phyloP scores from a whole-genome alignment of 2,888 invertebrate species.

The Hydriomena furcata region DNA sequence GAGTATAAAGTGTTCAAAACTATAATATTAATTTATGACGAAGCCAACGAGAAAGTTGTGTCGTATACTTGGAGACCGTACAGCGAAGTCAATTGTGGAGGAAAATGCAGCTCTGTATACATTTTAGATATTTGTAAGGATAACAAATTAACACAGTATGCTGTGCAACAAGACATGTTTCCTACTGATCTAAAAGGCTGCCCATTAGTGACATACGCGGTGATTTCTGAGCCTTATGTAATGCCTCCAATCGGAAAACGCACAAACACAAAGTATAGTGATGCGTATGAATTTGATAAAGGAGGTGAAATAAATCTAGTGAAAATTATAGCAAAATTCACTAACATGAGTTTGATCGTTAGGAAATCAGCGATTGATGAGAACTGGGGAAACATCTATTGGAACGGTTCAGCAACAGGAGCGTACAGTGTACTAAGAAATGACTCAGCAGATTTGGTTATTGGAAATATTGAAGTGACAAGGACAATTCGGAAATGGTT shows the following conservation, averaged over 20 bases:
- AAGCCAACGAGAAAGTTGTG: slow-evolving; percentile 55
- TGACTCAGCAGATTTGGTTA: slow-evolving; percentile 64
- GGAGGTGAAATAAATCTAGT: slow-evolving; percentile 76
- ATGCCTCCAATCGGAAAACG: slow-evolving; percentile 65
- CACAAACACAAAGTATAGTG: slow-evolving; percentile 50
- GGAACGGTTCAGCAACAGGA: slow-evolving; percentile 68
- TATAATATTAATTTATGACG: slow-evolving; percentile 68
- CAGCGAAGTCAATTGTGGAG: slow-evolving; percentile 69
- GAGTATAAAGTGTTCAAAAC: slow-evolving; percentile 65
- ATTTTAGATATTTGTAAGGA: slow-evolving; percentile 69
- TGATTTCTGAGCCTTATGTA: slow-evolving; percentile 76
- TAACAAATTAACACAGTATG: slow-evolving; percentile 51
- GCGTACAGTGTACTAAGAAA: slow-evolving; percentile 61
- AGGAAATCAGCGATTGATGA: slow-evolving; percentile 65
- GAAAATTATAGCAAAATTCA: slow-evolving; percentile 73
- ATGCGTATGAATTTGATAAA: slow-evolving; percentile 63
- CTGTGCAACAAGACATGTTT: slow-evolving; percentile 61
- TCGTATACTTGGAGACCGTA: slow-evolving; percentile 77
- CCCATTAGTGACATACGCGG: slow-evolving; percentile 68
- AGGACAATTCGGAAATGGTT: slow-evolving; percentile 71
- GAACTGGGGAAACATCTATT: slow-evolving; percentile 67
- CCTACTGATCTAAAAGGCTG: slow-evolving; percentile 71
- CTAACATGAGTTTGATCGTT: slow-evolving; percentile 70
- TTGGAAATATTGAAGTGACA: slow-evolving; percentile 77
- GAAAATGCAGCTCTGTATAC: slow-evolving; percentile 65